phyloP scores from a whole-genome alignment of 2,888 invertebrate species.

The Eurytoma californica region DNA sequence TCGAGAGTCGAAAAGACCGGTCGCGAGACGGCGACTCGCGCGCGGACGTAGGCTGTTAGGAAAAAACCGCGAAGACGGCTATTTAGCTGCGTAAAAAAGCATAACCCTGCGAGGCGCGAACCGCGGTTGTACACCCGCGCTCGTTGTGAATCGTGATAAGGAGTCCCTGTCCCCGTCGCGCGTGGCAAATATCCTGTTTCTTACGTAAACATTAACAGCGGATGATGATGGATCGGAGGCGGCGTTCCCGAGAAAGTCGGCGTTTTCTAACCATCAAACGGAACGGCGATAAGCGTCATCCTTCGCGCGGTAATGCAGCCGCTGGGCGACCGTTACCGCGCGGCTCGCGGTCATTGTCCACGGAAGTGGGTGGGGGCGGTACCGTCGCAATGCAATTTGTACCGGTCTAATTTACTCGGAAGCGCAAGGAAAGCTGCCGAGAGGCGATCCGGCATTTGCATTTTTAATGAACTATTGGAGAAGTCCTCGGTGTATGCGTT shows the following conservation, averaged over 20 bases:
- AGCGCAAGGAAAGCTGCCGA: not conserved
- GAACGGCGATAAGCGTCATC: conserved; percentile 31
- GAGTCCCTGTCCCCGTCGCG: not conserved
- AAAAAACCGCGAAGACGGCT: too few relatives aligned
- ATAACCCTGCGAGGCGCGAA: not conserved
- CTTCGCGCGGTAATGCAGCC: conserved; percentile 2
- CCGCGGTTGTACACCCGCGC: not conserved
- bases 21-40: too few relatives aligned
- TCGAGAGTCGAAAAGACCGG: not conserved
- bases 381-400: conserved; percentile 14
- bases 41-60: too few relatives aligned
- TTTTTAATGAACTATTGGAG: conserved; percentile 8
- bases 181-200: not conserved
- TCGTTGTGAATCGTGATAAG: not conserved
- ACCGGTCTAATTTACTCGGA: conserved; percentile 45
- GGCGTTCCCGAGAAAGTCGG: conserved; percentile 15
- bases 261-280: conserved; percentile 20
- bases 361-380: conserved; percentile 5
- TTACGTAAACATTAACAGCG: conserved; percentile 24
- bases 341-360: conserved; percentile 41
- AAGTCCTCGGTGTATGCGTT: not conserved
- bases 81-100: not conserved
- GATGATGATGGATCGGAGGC: not conserved
- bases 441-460: conserved; percentile 7
- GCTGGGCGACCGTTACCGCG: conserved; percentile 19